Conservation (phyloP, 2,888 invertebrate species). For the Hipparchia sbordonii region DNA sequence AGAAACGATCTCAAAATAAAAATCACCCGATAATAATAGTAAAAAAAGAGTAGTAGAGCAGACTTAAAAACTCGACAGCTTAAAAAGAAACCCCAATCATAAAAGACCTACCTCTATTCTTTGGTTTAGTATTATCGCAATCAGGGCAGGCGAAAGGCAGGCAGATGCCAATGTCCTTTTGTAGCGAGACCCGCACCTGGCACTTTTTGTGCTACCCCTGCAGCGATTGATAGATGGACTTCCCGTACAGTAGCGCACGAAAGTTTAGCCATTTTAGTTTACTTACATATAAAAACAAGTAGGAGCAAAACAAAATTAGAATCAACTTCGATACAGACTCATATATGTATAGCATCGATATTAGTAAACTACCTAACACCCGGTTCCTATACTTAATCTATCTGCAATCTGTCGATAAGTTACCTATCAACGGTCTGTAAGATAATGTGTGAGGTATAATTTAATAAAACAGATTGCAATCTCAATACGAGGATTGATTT, state of each 20-base stretch:
- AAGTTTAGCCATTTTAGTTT: neutral
- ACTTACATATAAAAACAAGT: too few relatives aligned
- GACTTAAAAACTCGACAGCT: neutral
- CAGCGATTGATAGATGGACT: slow-evolving; percentile 15
- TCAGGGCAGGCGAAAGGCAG: slow-evolving; percentile 27
- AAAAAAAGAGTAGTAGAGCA: slow-evolving; percentile 7
- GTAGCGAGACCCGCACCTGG: slow-evolving; percentile 35
- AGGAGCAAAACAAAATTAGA: too few relatives aligned
- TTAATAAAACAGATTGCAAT: too few relatives aligned
- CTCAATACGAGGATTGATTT: too few relatives aligned
- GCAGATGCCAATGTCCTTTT: slow-evolving; percentile 36
- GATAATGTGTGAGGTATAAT: too few relatives aligned
- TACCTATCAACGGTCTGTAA: too few relatives aligned
- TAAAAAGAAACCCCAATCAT: neutral
- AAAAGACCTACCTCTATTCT: slow-evolving; percentile 13
- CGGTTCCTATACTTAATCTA: too few relatives aligned
- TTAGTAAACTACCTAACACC: too few relatives aligned
- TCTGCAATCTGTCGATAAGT: too few relatives aligned
- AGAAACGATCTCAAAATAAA: neutral
- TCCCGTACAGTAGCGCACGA: slow-evolving; percentile 1
- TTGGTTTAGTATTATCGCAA: slow-evolving; percentile 8
- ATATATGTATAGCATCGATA: too few relatives aligned
- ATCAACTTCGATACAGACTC: too few relatives aligned
- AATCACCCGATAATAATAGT: slow-evolving; percentile 12
- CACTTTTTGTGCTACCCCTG: slow-evolving; percentile 31